Evolutionary conservation across 1,140 invertebrate genomes (phyloP), one percentile per base, ranked within the genome.

Genomic region (Polypedilum pembai): DNA sequence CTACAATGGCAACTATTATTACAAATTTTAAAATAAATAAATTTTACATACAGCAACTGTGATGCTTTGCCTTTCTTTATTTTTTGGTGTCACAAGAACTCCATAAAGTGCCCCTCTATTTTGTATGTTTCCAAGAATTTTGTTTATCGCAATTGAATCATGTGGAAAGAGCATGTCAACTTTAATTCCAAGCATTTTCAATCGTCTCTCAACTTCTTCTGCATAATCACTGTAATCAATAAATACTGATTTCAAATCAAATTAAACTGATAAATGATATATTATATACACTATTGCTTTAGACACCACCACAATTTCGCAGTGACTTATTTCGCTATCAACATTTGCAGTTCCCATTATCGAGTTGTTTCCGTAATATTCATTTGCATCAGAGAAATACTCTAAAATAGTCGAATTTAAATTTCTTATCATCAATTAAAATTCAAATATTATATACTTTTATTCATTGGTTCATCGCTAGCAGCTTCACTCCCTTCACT

Each of bases 151-250:
- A 1, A 94, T 91, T 79, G 94, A 90, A 80, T 94, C 92, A 81
- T 96, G 95, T 0, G 94, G 92, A 81, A 95, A 95, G 17, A 96
- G 83, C 0, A 96, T 82, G 81, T 96, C 93, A 4, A 95, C 93
- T 7, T 90, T 88, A 74, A 98, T 84, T 3, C 91, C 91, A 12
- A 92, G 79, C 18, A 88, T 87, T 79, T 94, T 94, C 69, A 98
- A 81, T n/a, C 91, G 86, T 12, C 87, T 83, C 82, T 97, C 94
- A 75, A 97, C 91, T 77, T 88, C 90, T 82, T 97, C 94, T 0
- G 93, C 95, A 83, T 96, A 98, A 77, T 91, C 89, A 74, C 93
- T 94, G 78, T 40, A 65, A 76, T 75, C 74, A 77, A 74, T 41
- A n/a, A n/a, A n/a, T n/a, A n/a, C n/a, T n/a, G n/a, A n/a, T n/a